Percentiles rank a stretch among this genome's conserved stretches.
Conservation (phyloP, 2,113 vertebrate genomes). For the Catharus fuscescens region DNA sequence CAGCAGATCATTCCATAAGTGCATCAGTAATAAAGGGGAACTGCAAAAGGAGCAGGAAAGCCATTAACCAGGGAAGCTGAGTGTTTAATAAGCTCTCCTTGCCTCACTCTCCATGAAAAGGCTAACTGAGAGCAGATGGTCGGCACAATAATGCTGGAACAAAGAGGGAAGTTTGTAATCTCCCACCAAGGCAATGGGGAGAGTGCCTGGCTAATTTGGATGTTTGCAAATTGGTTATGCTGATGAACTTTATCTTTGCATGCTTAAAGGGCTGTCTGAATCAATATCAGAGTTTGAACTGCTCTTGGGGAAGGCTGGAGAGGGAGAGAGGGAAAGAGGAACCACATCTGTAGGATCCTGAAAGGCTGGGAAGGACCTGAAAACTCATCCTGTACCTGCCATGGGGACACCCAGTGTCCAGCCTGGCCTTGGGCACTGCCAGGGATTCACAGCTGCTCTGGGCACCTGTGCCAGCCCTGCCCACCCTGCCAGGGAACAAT, state of each 20-base stretch:
- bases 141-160: conserved; percentile 25
- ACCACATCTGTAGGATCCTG: background rate
- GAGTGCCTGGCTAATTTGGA: conserved; percentile 35
- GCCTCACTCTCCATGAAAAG: conserved; percentile 19
- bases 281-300: background rate
- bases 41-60: background rate
- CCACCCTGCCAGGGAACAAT: accelerated
- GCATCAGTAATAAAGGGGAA: conserved; percentile 5
- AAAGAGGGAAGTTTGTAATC: conserved; percentile 52
- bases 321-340: background rate
- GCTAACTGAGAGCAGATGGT: conserved; percentile 62
- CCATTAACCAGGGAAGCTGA: conserved; percentile 27
- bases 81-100: conserved; percentile 53
- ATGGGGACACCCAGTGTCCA: background rate
- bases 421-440: background rate
- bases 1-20: background rate
- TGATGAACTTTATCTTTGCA: conserved; percentile 55
- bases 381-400: background rate
- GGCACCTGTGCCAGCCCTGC: background rate
- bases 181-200: conserved; percentile 14
- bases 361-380: background rate
- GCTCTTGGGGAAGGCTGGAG: background rate
- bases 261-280: conserved; percentile 6
- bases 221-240: conserved; percentile 48
- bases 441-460: background rate